Conservation (phyloP, 2,888 invertebrate species). For the Auanema sp. region DNA sequence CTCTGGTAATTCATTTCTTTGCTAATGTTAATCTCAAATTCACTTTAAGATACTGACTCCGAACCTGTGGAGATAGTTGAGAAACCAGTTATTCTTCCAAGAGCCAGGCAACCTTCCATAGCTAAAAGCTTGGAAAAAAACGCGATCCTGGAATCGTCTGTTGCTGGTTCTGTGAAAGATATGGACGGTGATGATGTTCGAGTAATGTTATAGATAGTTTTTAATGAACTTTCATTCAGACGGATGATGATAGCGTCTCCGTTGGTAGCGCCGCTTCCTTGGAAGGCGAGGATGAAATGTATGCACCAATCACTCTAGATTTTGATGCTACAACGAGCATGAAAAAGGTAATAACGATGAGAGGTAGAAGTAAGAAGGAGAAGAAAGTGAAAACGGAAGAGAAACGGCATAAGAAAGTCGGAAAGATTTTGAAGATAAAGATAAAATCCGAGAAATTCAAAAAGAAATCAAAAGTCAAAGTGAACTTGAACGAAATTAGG, state of each 20-base stretch:
- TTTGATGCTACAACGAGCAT: slow-evolving; percentile 36
- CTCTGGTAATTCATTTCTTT: slow-evolving; percentile 17
- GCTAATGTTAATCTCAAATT: not conserved
- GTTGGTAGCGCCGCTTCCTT: slow-evolving; percentile 33
- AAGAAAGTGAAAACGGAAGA: too few relatives aligned
- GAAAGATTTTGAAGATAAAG: too few relatives aligned
- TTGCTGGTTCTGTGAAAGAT: slow-evolving; percentile 41
- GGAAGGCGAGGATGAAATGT: slow-evolving; percentile 31
- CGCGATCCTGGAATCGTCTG: slow-evolving; percentile 43
- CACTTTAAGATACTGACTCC: slow-evolving; percentile 38
- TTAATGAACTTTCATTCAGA: slow-evolving; percentile 1
- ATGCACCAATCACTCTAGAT: slow-evolving; percentile 36
- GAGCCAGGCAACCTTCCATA: slow-evolving; percentile 44
- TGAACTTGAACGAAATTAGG: too few relatives aligned
- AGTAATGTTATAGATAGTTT: not conserved
- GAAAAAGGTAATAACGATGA: slow-evolving; percentile 38
- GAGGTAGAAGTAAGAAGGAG: too few relatives aligned
- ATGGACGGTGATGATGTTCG: slow-evolving; percentile 17
- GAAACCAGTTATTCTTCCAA: slow-evolving; percentile 44
- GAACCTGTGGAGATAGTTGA: slow-evolving; percentile 47
- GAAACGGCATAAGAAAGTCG: too few relatives aligned
- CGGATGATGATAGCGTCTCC: slow-evolving; percentile 35
- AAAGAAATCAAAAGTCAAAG: too few relatives aligned
- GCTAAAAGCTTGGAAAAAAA: slow-evolving; percentile 49
- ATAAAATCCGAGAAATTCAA: too few relatives aligned